Conservation (phyloP, 2,113 vertebrate genomes). For the Chlorodrepanis virens region DNA sequence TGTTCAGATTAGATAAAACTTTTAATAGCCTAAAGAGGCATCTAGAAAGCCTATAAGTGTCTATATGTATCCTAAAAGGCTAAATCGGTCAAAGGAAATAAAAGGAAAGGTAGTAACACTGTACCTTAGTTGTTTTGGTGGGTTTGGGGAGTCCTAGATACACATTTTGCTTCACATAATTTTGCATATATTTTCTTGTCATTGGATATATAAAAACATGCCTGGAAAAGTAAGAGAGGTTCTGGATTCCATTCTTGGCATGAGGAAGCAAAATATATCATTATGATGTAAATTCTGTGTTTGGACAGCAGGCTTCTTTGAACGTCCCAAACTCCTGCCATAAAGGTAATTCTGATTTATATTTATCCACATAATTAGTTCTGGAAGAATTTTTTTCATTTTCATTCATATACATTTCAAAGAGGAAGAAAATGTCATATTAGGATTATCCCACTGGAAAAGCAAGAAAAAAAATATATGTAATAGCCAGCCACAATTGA, state of each 20-base stretch:
- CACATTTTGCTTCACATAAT: background rate
- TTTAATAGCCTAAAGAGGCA: background rate
- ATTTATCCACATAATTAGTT: background rate
- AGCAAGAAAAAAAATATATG: background rate
- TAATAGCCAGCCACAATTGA: constrained; percentile 24
- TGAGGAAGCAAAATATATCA: background rate
- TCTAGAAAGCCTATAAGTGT: background rate
- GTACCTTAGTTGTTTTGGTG: background rate
- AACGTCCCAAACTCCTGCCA: background rate
- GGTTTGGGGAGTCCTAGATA: background rate
- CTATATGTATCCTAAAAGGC: background rate
- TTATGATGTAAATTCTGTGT: constrained; percentile 49
- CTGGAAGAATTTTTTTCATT: background rate
- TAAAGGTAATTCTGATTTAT: constrained; percentile 35
- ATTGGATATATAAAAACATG: constrained; percentile 1
- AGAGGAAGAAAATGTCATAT: background rate
- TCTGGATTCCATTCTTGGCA: constrained; percentile 21
- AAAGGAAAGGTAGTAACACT: background rate
- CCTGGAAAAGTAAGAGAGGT: constrained; percentile 12
- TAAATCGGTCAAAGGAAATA: background rate
- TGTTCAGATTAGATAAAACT: background rate
- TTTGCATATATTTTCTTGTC: background rate
- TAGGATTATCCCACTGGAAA: constrained; percentile 11
- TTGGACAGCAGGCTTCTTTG: constrained; percentile 25
- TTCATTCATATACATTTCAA: background rate